Evolutionary conservation across 2,797 vertebrate genomes (phyloP).

Genomic region (Anabacerthia variegaticeps): DNA sequence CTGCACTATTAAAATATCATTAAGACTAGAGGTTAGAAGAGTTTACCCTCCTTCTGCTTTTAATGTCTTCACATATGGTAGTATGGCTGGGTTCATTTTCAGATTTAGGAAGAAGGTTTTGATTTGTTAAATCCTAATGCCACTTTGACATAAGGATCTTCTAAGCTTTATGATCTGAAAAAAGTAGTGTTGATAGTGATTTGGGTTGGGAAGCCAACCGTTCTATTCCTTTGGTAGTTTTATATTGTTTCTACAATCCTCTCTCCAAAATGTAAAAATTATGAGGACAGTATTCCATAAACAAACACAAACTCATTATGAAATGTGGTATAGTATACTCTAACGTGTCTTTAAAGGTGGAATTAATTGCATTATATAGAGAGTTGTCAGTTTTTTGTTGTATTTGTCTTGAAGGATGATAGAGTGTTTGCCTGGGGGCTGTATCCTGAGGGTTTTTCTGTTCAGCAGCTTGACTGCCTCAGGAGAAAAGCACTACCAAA

Average conservation of each 20-base stretch:
- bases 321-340: background rate
- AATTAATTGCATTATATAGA: constrained; percentile 2
- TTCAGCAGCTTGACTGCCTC: background rate
- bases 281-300: background rate
- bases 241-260: background rate
- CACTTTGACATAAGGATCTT: background rate
- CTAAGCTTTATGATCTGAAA: background rate
- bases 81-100: background rate
- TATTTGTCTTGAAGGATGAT: constrained; percentile 14
- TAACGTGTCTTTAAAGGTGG: background rate
- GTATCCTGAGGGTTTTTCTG: background rate
- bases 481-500: background rate
- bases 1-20: background rate
- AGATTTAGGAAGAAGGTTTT: background rate
- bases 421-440: background rate
- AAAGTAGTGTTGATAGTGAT: background rate
- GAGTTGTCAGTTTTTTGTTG: background rate
- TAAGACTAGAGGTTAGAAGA: background rate
- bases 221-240: background rate
- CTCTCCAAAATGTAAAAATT: background rate
- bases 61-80: background rate
- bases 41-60: background rate
- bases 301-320: background rate
- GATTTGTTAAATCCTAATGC: background rate
- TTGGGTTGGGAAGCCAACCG: background rate